Evolutionary conservation across 2,113 vertebrate genomes (phyloP).

Genomic region (Tauraco erythrolophus): DNA sequence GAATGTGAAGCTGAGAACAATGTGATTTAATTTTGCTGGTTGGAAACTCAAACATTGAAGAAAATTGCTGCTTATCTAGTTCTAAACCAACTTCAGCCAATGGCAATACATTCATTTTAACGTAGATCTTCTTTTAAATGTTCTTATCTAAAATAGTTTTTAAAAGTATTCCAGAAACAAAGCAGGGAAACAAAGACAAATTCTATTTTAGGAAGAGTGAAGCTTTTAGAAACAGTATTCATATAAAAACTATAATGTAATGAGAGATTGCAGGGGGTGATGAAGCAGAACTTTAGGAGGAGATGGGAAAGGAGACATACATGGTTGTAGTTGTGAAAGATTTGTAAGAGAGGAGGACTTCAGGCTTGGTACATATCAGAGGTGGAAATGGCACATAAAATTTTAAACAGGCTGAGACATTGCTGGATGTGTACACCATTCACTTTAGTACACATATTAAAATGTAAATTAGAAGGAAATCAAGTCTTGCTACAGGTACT

Average conservation of each 20-base stretch:
- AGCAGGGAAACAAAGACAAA: not conserved
- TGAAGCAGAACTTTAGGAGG: not conserved
- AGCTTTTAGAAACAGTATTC: not conserved
- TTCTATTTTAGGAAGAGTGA: not conserved
- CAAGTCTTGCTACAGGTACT: not conserved
- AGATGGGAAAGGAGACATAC: not conserved
- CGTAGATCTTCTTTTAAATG: not conserved
- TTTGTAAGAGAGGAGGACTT: not conserved
- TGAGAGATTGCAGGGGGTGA: not conserved
- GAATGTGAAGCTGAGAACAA: not conserved
- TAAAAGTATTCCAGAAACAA: not conserved
- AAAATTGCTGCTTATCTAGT: not conserved
- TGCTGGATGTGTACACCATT: not conserved
- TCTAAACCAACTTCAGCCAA: not conserved
- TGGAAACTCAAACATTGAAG: not conserved
- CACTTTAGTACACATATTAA: not conserved
- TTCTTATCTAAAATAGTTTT: not conserved
- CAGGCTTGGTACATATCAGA: not conserved
- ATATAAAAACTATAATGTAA: not conserved
- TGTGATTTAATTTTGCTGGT: not conserved
- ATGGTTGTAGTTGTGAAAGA: not conserved
- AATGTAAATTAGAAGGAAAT: conserved; percentile 4
- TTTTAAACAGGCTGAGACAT: not conserved
- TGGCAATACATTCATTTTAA: not conserved
- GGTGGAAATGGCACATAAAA: not conserved